These are phyloP conservation scores for Brachirus orientalis DNA, from an alignment of 2,113 vertebrate genomes.

Conservation along the genomic window DNA sequence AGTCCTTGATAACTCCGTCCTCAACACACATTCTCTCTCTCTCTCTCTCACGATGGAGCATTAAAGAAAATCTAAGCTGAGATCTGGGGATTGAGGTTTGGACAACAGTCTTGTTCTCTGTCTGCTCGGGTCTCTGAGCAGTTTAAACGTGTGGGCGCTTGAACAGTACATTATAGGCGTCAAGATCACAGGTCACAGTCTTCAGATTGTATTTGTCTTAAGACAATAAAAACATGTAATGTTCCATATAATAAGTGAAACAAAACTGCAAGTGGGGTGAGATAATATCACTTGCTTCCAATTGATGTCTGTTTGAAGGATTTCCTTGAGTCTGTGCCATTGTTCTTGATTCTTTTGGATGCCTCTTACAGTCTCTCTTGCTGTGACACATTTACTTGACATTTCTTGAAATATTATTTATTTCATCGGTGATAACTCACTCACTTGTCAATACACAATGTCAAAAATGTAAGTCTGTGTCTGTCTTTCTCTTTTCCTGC, in stretches of 20 bases:
- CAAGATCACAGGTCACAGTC: constrained; percentile 20
- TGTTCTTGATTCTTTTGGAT: constrained; percentile 16
- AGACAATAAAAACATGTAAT: constrained; percentile 27
- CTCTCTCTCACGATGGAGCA: not conserved
- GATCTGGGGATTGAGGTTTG: constrained; percentile 38
- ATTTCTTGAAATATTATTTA: not conserved
- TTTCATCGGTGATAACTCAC: constrained; percentile 21
- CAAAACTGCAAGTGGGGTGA: constrained; percentile 31
- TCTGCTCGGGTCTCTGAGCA: constrained; percentile 17
- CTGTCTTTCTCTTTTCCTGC: constrained; percentile 1
- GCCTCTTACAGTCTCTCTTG: constrained; percentile 9
- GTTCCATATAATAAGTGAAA: constrained; percentile 31
- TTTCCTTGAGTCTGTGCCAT: constrained; percentile 32
- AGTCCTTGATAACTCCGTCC: constrained; percentile 3
- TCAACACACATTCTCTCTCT: not conserved
- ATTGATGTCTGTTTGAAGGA: constrained; percentile 21
- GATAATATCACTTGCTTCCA: constrained; percentile 37
- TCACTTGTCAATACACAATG: constrained; percentile 18
- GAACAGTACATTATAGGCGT: constrained; percentile 2
- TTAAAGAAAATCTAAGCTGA: constrained; percentile 8
- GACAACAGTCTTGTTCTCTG: constrained; percentile 2
- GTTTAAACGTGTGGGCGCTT: not conserved
- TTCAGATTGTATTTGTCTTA: constrained; percentile 19
- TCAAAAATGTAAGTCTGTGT: constrained; percentile 14
- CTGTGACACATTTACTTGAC: constrained; percentile 25